phyloP scores from a whole-genome alignment of 1,140 invertebrate species.

The Drosophila obscura region DNA sequence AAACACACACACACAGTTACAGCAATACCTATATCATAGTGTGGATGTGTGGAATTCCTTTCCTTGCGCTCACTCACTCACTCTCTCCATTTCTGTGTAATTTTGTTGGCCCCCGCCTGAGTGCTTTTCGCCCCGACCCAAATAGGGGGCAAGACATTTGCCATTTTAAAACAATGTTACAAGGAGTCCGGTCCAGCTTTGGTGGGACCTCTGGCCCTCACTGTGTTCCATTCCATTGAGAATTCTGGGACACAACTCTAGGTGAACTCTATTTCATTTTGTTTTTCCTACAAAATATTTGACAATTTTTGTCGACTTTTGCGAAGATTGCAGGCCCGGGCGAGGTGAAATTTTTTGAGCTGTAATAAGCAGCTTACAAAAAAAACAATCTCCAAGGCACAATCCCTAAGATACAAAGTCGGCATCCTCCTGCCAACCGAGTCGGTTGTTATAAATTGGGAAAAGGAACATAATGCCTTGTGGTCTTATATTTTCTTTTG shows the following conservation, averaged over 20 bases:
- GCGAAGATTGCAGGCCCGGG: slow-evolving; percentile 16
- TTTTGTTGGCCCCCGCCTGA: slow-evolving; percentile 48
- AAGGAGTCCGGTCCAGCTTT: slow-evolving; percentile 12
- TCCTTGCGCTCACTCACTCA: slow-evolving; percentile 5
- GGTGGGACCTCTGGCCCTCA: slow-evolving; percentile 3
- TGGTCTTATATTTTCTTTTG: too few species aligned
- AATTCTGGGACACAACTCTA: slow-evolving; percentile 24
- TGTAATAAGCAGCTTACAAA: slow-evolving; percentile 59
- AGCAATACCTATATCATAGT: neutral
- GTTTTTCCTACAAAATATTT: slow-evolving; percentile 43
- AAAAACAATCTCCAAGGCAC: slow-evolving; percentile 48
- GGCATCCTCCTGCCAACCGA: slow-evolving; percentile 10
- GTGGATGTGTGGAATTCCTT: slow-evolving; percentile 21
- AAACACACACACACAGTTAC: slow-evolving; percentile 6
- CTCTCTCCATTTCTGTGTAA: slow-evolving; percentile 12
- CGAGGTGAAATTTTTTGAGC: slow-evolving; percentile 33
- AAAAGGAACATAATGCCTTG: slow-evolving; percentile 6
- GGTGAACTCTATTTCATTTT: slow-evolving; percentile 38
- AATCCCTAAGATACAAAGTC: slow-evolving; percentile 7
- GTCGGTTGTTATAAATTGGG: slow-evolving; percentile 31
- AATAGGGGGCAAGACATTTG: slow-evolving; percentile 56
- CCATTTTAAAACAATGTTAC: slow-evolving; percentile 67
- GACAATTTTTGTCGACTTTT: slow-evolving; percentile 45
- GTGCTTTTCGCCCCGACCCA: slow-evolving; percentile 67
- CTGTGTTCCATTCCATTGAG: slow-evolving; percentile 32